Evolutionary conservation across 2,888 invertebrate species (phyloP).

Genomic region (Dinocampus coccinellae): DNA sequence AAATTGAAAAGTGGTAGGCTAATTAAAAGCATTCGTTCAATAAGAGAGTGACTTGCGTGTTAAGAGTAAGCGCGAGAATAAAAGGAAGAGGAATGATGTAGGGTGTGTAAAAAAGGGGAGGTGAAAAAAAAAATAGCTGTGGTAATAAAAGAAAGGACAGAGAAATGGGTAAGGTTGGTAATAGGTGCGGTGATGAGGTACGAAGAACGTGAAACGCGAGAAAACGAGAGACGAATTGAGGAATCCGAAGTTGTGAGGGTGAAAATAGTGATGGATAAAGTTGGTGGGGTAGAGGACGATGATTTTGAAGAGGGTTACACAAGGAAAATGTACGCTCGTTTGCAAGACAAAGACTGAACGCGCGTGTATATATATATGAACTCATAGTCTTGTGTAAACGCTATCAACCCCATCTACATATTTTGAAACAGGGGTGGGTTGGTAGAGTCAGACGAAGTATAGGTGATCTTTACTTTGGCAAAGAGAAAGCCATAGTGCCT

Average conservation of each 20-base stretch:
- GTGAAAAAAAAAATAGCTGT: slow-evolving; percentile 8
- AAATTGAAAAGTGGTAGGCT: slow-evolving; percentile 57
- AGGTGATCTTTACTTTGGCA: background rate
- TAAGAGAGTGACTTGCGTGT: slow-evolving; percentile 18
- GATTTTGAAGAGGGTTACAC: slow-evolving; percentile 16
- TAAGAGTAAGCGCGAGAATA: background rate
- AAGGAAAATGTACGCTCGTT: slow-evolving; percentile 58
- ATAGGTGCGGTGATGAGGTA: background rate
- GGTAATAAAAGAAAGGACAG: too few species aligned
- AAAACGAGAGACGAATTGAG: slow-evolving; percentile 15
- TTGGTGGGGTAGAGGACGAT: slow-evolving; percentile 8
- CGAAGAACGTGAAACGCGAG: slow-evolving; percentile 15
- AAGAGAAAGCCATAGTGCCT: slow-evolving; percentile 3
- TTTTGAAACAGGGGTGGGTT: slow-evolving; percentile 45
- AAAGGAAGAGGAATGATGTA: background rate
- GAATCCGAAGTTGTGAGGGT: slow-evolving; percentile 2
- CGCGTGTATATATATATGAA: slow-evolving; percentile 45
- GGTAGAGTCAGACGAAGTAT: background rate
- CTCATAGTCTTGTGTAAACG: slow-evolving; percentile 61
- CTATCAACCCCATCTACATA: slow-evolving; percentile 63
- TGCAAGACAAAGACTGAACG: slow-evolving; percentile 63
- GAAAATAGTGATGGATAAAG: background rate
- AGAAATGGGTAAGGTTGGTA: slow-evolving; percentile 8
- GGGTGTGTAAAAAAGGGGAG: background rate
- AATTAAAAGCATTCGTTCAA: slow-evolving; percentile 60